phyloP scores from a whole-genome alignment of 2,113 vertebrate species.

The Synodontis membranacea region DNA sequence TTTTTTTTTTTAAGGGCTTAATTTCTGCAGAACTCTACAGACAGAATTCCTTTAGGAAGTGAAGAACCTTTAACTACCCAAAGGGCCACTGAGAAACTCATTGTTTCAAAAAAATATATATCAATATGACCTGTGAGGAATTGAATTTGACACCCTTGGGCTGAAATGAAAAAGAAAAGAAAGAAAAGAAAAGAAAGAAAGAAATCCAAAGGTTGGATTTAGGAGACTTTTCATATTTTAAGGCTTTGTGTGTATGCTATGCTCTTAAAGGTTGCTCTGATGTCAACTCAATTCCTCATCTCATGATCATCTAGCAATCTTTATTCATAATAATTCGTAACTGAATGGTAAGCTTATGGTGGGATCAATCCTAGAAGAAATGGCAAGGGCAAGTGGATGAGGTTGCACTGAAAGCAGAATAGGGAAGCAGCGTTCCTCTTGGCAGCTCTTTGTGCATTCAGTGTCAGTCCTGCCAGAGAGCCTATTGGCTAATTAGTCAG shows the following conservation, averaged over 20 bases:
- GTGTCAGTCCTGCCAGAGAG: slow-evolving; percentile 60
- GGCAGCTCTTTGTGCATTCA: slow-evolving; percentile 57
- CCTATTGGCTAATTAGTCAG: slow-evolving; percentile 75
- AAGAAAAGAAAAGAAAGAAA: background rate
- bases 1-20: background rate
- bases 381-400: background rate
- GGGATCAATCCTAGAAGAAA: slow-evolving; percentile 1
- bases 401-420: background rate
- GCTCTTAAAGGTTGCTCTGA: background rate
- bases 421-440: slow-evolving; percentile 38
- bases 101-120: background rate
- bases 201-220: background rate
- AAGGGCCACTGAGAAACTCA: background rate
- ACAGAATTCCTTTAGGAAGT: background rate
- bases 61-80: background rate
- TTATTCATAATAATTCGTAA: background rate
- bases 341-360: background rate
- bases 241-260: background rate
- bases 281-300: background rate
- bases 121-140: background rate
- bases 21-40: background rate
- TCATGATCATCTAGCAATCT: background rate
- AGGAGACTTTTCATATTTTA: background rate
- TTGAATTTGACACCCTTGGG: background rate
- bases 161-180: background rate